Base-by-base conservation (phyloP, 1,140 invertebrate species). In the Caenorhabditis brenneri region DNA sequence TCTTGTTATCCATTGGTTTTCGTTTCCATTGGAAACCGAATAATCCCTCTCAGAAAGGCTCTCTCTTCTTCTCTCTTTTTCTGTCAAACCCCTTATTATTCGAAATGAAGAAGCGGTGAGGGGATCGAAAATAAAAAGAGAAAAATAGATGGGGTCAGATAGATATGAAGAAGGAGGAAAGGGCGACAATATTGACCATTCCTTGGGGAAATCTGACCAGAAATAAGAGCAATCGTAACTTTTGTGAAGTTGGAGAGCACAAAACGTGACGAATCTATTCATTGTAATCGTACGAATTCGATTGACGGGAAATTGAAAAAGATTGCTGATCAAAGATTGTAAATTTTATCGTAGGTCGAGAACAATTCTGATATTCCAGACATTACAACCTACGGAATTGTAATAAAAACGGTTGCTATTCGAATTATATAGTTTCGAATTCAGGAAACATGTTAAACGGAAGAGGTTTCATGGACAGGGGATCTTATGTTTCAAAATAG, bases 131-230 rank as follows among this genome's bases (percentile, higher is more conserved):
- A 29, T 3, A n/a, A 53, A 53, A 31, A 39, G 19, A 39, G 48
- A 51, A 39, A 9, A 39, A 49, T 31, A 80, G 65, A 74, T 74
- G 65, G 33, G 65, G 36, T 42, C 36, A 42, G 6, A 74, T 42
- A 24, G 65, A 74, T 74, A 74, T 74, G 65, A 74, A n/a, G 3
- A n/a, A n/a, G 7, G 49, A 29, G 27, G 29, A 27, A 36, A 36
- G 65, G 36, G 65, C 19, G 65, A 42, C 65, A 39, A 42, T 42
- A 74, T 74, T 74, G 65, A 42, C 65, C 36, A 42, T 74, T 29
- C 65, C 65, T 74, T 74, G 36, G 65, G 65, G 65, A 74, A 74
- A 74, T 74, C 65, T 74, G 65, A 42, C 65, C 58, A 24, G 42
- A 74, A 42, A 74, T 74, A 42, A 10, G 65, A 42, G 36, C 7